Conservation (phyloP, 2,797 vertebrate genomes). For the Sardinella longiceps region DNA sequence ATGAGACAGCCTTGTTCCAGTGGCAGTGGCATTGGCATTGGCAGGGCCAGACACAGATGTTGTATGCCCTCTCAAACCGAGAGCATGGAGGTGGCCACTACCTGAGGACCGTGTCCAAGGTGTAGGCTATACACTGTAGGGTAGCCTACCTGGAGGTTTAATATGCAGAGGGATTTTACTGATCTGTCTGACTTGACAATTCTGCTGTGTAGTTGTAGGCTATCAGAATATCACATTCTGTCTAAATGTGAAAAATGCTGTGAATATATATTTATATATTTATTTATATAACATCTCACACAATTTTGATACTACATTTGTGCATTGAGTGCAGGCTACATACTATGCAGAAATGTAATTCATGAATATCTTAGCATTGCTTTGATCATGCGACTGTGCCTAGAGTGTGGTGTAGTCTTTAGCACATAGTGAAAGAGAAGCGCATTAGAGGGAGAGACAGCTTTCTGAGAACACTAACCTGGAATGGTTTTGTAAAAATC, state of each 20-base stretch:
- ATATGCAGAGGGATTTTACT: not conserved
- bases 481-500: too few species aligned
- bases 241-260: too few species aligned
- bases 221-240: too few species aligned
- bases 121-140: too few species aligned
- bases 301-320: too few species aligned
- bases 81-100: not conserved
- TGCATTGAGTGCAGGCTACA: too few species aligned
- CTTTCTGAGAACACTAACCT: not conserved
- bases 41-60: slow-evolving; percentile 5
- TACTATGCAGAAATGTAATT: not conserved
- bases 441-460: not conserved
- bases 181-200: not conserved
- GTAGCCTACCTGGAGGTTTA: too few species aligned
- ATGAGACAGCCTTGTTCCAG: slow-evolving; percentile 5
- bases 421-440: too few species aligned
- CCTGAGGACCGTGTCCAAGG: not conserved
- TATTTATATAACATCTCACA: too few species aligned
- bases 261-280: too few species aligned
- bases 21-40: not conserved
- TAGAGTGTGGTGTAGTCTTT: not conserved
- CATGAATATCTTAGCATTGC: not conserved
- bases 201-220: not conserved
- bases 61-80: not conserved
- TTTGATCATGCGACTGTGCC: not conserved